Percentiles rank a stretch among this genome's conserved stretches.
Conservation (phyloP, 2,888 invertebrate species). For the Drosophila emarginata region DNA sequence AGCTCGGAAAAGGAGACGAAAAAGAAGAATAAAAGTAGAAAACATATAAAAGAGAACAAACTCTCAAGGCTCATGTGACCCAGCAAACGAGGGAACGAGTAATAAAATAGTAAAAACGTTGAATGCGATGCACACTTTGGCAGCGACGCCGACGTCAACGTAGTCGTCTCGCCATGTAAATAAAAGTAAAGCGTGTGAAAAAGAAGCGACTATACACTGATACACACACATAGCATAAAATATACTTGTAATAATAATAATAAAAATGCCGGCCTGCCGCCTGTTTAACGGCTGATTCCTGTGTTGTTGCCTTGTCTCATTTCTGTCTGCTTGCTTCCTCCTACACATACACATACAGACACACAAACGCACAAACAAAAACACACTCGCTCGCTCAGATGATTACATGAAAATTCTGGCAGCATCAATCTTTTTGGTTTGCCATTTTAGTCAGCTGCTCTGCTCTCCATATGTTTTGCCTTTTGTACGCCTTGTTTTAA, state of each 20-base stretch:
- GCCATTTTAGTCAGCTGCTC: slow-evolving; percentile 1
- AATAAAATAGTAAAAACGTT: slow-evolving; percentile 66
- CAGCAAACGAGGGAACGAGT: slow-evolving; percentile 65
- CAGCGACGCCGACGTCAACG: slow-evolving; percentile 14
- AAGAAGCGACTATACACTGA: slow-evolving; percentile 52
- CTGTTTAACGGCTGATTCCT: slow-evolving; percentile 66
- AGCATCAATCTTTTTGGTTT: background rate
- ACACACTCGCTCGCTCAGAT: background rate
- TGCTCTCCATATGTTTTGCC: background rate
- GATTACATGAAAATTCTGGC: slow-evolving; percentile 1
- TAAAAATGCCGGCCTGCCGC: slow-evolving; percentile 70
- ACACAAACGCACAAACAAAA: too few species aligned
- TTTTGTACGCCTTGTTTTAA: background rate
- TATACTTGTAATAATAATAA: slow-evolving; percentile 60
- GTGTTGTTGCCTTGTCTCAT: slow-evolving; percentile 5
- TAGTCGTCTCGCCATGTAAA: slow-evolving; percentile 61
- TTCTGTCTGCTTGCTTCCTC: slow-evolving; percentile 21
- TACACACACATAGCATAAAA: slow-evolving; percentile 60
- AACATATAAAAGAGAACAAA: slow-evolving; percentile 37
- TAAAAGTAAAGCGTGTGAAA: slow-evolving; percentile 61
- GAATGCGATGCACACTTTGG: slow-evolving; percentile 21
- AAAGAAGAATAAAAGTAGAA: slow-evolving; percentile 48
- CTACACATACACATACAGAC: too few species aligned
- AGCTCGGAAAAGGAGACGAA: slow-evolving; percentile 27
- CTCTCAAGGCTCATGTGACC: slow-evolving; percentile 65